Conservation (phyloP, 2,113 vertebrate genomes). For the Triplophysa rosa region DNA sequence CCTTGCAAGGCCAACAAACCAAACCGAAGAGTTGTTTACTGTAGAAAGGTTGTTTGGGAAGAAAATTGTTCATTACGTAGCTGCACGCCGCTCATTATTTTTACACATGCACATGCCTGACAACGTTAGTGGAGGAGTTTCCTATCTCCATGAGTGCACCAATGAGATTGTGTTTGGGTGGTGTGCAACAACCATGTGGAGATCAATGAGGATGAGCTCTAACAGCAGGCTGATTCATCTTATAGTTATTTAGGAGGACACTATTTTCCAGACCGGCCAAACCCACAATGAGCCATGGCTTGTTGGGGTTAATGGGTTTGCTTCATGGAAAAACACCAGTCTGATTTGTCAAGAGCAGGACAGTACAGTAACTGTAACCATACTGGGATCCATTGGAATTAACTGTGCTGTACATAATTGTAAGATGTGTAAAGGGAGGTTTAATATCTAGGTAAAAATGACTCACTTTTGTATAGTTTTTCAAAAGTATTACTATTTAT, state of each 20-base stretch:
- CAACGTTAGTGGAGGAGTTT: not conserved
- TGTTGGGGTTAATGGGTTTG: slow-evolving; percentile 31
- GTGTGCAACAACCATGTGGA: slow-evolving; percentile 24
- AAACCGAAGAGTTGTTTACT: slow-evolving; percentile 46
- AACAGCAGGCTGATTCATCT: slow-evolving; percentile 43
- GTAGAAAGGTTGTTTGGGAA: slow-evolving; percentile 25
- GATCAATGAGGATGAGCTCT: slow-evolving; percentile 44
- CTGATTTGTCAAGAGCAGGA: not conserved
- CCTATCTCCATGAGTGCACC: not conserved
- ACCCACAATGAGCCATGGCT: slow-evolving; percentile 25
- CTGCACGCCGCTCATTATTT: slow-evolving; percentile 1
- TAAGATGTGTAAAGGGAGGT: no score
- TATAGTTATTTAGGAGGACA: slow-evolving; percentile 29
- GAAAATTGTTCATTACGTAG: slow-evolving; percentile 23
- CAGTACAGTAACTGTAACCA: no score
- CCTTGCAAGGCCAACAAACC: slow-evolving; percentile 25
- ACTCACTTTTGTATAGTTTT: no score
- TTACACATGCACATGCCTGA: slow-evolving; percentile 3
- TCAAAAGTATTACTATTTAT: no score
- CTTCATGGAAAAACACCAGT: slow-evolving; percentile 10
- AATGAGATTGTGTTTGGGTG: slow-evolving; percentile 4
- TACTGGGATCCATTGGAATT: no score
- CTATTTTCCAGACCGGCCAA: slow-evolving; percentile 30
- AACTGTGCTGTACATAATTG: no score
- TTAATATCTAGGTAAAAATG: no score